phyloP scores from a whole-genome alignment of 2,888 invertebrate genomes.

The Drosophila nr. perissopoda region DNA sequence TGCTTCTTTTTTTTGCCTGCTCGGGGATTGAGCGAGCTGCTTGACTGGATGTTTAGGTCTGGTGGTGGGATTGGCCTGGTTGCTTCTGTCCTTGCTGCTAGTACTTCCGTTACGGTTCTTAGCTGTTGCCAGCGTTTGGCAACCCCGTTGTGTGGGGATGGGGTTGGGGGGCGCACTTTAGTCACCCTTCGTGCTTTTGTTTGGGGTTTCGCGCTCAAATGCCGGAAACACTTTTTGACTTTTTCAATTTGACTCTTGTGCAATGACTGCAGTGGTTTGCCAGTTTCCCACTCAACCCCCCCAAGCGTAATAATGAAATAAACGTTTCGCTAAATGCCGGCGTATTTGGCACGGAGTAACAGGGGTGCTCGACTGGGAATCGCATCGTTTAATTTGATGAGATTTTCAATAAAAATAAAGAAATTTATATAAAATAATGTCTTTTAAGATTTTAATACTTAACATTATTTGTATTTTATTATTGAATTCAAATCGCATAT shows the following conservation, averaged over 20 bases:
- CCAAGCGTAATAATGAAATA: constrained; percentile 82
- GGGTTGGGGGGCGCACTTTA: constrained; percentile 46
- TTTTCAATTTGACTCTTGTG: constrained; percentile 78
- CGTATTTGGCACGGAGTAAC: constrained; percentile 62
- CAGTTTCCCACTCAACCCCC: constrained; percentile 15
- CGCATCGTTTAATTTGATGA: constrained; percentile 70
- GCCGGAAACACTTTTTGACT: constrained; percentile 66
- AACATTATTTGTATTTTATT: background rate
- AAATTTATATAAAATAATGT: background rate
- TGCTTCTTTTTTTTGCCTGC: constrained; percentile 22
- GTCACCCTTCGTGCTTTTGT: constrained; percentile 46
- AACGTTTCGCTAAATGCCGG: constrained; percentile 83
- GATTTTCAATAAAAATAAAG: constrained; percentile 24
- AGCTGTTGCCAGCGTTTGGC: constrained; percentile 49
- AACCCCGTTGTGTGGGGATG: background rate
- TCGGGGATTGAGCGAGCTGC: constrained; percentile 16
- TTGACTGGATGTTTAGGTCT: constrained; percentile 14
- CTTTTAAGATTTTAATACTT: background rate
- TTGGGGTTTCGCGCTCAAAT: constrained; percentile 33
- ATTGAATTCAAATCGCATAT: background rate
- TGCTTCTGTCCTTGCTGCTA: constrained; percentile 38
- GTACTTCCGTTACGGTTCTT: constrained; percentile 77
- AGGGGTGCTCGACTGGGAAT: constrained; percentile 14
- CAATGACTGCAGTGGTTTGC: constrained; percentile 29
- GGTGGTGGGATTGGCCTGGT: constrained; percentile 47